A percentile compares a stretch with the other conserved stretches of the same genome.
These are phyloP conservation scores for Ephydatia muelleri DNA, from an alignment of 37 sponge, comb jelly and placozoan genomes.

Conservation along the genomic window DNA sequence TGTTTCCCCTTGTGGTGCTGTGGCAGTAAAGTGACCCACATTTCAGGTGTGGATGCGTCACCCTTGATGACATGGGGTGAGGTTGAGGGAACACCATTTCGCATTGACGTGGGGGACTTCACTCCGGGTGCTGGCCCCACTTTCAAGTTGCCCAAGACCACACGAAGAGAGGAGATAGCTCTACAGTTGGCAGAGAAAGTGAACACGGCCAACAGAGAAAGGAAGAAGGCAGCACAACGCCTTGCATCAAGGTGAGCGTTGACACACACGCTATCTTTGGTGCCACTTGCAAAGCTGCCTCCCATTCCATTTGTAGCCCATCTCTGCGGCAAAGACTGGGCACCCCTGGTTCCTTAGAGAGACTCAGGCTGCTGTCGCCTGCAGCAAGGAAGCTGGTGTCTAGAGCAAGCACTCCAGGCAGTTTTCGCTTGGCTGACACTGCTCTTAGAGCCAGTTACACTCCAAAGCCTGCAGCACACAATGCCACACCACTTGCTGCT, in stretches of 20 bases:
- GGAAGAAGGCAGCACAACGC: slow-evolving; percentile 69
- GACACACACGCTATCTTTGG: neutral
- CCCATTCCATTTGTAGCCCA: slow-evolving; percentile 23
- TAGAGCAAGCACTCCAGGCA: slow-evolving; percentile 32
- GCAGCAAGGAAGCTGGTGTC: slow-evolving; percentile 76
- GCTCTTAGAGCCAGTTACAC: slow-evolving; percentile 72
- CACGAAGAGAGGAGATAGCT: slow-evolving; percentile 35
- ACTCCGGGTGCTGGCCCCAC: no score
- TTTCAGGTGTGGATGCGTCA: slow-evolving; percentile 87
- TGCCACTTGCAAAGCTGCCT: neutral
- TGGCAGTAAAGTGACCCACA: neutral
- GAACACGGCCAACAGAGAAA: slow-evolving; percentile 65
- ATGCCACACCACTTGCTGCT: slow-evolving; percentile 6
- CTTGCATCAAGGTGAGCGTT: slow-evolving; percentile 51
- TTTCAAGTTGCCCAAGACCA: no score
- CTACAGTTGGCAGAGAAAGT: slow-evolving; percentile 69
- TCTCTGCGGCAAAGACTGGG: slow-evolving; percentile 43
- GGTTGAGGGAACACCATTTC: slow-evolving; percentile 40
- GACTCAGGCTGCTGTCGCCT: slow-evolving; percentile 77
- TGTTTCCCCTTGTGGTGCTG: neutral
- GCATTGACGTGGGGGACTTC: no score
- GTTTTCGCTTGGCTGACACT: slow-evolving; percentile 30
- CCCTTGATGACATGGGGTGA: slow-evolving; percentile 97
- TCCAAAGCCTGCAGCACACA: slow-evolving; percentile 26
- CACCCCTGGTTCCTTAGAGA: slow-evolving; percentile 51